Evolutionary conservation across 2,797 vertebrate genomes (phyloP), one percentile per base, ranked within the genome.

Genomic region (Ambastaia sidthimunki): DNA sequence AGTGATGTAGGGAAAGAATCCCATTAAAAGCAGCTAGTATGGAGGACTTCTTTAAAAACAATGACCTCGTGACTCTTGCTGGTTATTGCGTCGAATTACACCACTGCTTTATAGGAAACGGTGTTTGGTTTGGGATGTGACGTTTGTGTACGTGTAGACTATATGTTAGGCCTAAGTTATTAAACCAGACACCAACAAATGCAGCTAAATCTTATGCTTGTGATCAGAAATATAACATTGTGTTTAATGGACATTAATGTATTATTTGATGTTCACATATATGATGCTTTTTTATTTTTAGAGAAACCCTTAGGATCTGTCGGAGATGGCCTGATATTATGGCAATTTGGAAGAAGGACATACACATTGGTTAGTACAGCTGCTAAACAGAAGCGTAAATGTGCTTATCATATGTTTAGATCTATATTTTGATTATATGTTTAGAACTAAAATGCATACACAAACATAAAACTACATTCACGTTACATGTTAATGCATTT

Each of bases 311-410:
- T 68, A 74, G 70, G 59, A 83, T 48, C 37, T 25, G 48, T 83
- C 37, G 85, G 74, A 78, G 76, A 74, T 81, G 65, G 74, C 73
- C 71, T 87, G 85, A 83, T 81, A 65, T 82, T 82, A 87, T 88
- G 88, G 86, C 59, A 44, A 25, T 82, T 79, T 72, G 81, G 80
- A 81, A 76, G 83, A 80, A 76, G 75, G 67, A 78, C 69, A 28
- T 73, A 74, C 71, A 1, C 68, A 71, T 81, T 44, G 88, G 88
- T 89, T 80, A 78, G 86, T 65, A 21, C 41, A 52, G 25, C 9
- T 59, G 21, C 65, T 67, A 21, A 9, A 52, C 7, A 9, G 10
- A 12, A 59, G 7, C 70, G 7, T 16, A 23, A 48, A 60, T 62
- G 59, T 31, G 21, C 10, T 62, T 62, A 7, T 50, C 44, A 47